Conservation (phyloP, 2,888 invertebrate species). For the Seira sanloemensis region DNA sequence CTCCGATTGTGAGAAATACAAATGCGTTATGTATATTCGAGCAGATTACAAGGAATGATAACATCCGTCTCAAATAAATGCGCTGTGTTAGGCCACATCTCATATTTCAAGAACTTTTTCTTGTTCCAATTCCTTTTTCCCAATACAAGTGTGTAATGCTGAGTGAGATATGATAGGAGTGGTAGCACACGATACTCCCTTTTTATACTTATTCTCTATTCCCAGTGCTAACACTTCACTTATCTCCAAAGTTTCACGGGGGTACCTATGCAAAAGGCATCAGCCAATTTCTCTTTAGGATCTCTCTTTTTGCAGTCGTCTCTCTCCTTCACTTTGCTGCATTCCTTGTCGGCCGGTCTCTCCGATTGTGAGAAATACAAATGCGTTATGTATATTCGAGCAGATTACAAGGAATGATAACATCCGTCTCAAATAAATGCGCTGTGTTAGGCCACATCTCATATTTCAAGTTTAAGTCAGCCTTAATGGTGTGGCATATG, state of each 20-base stretch:
- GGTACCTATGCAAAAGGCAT: neutral
- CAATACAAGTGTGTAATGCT: neutral
- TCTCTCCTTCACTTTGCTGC: neutral
- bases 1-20: no score
- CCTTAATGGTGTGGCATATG: slow-evolving; percentile 5
- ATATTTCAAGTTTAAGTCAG: slow-evolving; percentile 23
- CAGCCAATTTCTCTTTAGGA: neutral
- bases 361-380: no score
- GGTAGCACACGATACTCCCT: neutral
- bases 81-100: neutral
- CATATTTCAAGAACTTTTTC: slow-evolving; percentile 18
- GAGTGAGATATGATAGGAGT: no score
- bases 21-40: no score
- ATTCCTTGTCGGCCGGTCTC: neutral
- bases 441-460: slow-evolving; percentile 5
- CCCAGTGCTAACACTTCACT: neutral
- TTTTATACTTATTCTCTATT: no score
- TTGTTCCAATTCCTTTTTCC: neutral
- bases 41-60: neutral
- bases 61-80: slow-evolving; percentile 4
- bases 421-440: slow-evolving; percentile 3
- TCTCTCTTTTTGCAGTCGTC: neutral
- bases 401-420: neutral
- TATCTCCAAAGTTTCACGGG: neutral
- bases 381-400: no score